Percentiles rank a stretch among this genome's conserved stretches.
Conservation (phyloP, 1,140 invertebrate species). For the Heliconius hewitsoni region DNA sequence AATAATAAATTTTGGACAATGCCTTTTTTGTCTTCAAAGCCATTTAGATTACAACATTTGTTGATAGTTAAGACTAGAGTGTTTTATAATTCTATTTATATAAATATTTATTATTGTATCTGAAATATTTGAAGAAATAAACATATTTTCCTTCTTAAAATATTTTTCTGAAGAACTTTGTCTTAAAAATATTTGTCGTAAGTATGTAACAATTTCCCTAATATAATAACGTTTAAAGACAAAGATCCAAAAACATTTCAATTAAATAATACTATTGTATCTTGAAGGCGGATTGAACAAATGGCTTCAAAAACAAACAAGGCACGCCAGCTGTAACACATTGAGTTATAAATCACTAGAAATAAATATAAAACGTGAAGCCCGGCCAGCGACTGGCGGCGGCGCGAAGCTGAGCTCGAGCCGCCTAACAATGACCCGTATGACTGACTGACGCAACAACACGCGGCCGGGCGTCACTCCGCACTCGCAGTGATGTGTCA, state of each 20-base stretch:
- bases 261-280: no score
- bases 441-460: slow-evolving; percentile 69
- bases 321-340: slow-evolving; percentile 54
- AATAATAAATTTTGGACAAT: slow-evolving; percentile 36
- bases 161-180: background rate
- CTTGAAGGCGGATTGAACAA: background rate
- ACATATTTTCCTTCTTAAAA: background rate
- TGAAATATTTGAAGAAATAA: background rate
- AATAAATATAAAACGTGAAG: slow-evolving; percentile 70
- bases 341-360: slow-evolving; percentile 72
- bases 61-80: no score
- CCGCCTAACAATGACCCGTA: slow-evolving; percentile 74
- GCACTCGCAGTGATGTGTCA: slow-evolving; percentile 19
- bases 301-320: slow-evolving; percentile 26
- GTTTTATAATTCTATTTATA: no score
- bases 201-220: background rate
- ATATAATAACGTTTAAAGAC: background rate
- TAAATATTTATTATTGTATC: background rate
- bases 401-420: slow-evolving; percentile 46
- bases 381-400: slow-evolving; percentile 52
- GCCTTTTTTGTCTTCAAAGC: slow-evolving; percentile 27
- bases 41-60: background rate
- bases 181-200: background rate
- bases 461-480: slow-evolving; percentile 60
- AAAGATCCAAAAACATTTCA: background rate